A percentile compares a stretch with the other conserved stretches of the same genome.
phyloP scores from a whole-genome alignment of 2,113 vertebrate species.

The Chaenocephalus aceratus region DNA sequence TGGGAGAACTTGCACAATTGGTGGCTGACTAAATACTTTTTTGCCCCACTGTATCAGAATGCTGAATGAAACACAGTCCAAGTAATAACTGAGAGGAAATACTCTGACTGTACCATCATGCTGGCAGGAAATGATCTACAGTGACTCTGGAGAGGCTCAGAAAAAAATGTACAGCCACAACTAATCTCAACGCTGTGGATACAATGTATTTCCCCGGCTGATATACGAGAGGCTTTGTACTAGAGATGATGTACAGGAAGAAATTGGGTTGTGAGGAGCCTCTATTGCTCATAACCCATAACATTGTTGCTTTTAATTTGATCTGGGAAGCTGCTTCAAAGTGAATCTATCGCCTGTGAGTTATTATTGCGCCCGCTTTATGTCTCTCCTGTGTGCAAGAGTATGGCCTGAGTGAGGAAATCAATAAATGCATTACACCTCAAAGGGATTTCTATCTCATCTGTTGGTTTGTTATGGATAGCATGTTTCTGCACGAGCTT shows the following conservation, averaged over 20 bases:
- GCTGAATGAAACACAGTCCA: neutral
- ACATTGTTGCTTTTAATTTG: conserved; percentile 7
- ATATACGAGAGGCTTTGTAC: neutral
- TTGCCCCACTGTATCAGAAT: neutral
- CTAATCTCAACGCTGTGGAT: neutral
- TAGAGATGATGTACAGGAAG: neutral
- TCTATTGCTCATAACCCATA: neutral
- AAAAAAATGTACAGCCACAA: neutral
- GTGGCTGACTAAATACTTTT: no score
- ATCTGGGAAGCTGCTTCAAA: neutral
- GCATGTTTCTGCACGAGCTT: neutral
- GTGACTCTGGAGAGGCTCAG: neutral
- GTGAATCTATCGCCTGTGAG: neutral
- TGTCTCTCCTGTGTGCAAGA: neutral
- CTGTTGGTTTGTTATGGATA: conserved; percentile 18
- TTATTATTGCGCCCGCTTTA: neutral
- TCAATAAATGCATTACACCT: conserved; percentile 28
- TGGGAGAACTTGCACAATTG: no score
- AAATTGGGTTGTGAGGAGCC: neutral
- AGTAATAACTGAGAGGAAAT: neutral
- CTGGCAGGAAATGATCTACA: neutral
- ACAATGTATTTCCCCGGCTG: neutral
- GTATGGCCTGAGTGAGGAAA: conserved; percentile 9
- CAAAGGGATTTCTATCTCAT: neutral
- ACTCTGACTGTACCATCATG: neutral